Base-by-base conservation (phyloP, 2,888 invertebrate species). In the Cheilosia variabilis region DNA sequence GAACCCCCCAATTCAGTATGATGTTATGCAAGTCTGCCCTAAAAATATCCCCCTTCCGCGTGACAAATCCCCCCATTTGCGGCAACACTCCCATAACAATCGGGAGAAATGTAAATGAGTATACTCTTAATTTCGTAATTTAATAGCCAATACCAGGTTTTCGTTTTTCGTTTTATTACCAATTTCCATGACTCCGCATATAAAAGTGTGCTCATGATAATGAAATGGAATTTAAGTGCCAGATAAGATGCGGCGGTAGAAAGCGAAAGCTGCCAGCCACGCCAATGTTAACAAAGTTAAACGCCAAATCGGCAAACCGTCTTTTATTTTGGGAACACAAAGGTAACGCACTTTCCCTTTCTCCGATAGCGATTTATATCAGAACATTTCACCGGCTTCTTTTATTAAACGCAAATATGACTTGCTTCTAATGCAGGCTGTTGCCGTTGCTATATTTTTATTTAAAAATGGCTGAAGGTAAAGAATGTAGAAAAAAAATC, bases 151-250 rank as follows among this genome's bases (percentile, higher is more conserved):
- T 15, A 57, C 22, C 52, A n/a, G 55, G 19, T 47, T 47, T 17
- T 27, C 27, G 27, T 27, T 27, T 31, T 34, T 34, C 17, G 3
- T 81, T 76, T 66, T 55, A 22, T 79, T 57, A 69, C 76, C 57
- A 81, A 71, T 76, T 76, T 63, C 68, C 75, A 75, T 57, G 47
- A 50, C 41, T 57, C 45, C 50, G 47, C 57, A 57, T 55, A 41
- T 37, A 37, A 13, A 37, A 41, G 50, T 22, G 57, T 53, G 45
- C 47, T 34, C 53, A 63, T 69, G 22, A 69, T 57, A 69, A 69
- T 37, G 45, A 69, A 69, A 57, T 57, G 69, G 45, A 69, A 55
- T 57, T 69, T 69, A 34, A 69, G 43, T 57, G 69, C 53, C 27
- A 52, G 57, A 69, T 66, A 66, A 66, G 41, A 53, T 66, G 34